These are phyloP conservation scores for Colletes latitarsis DNA, from an alignment of 1,140 invertebrate species.

Conservation along the genomic window DNA sequence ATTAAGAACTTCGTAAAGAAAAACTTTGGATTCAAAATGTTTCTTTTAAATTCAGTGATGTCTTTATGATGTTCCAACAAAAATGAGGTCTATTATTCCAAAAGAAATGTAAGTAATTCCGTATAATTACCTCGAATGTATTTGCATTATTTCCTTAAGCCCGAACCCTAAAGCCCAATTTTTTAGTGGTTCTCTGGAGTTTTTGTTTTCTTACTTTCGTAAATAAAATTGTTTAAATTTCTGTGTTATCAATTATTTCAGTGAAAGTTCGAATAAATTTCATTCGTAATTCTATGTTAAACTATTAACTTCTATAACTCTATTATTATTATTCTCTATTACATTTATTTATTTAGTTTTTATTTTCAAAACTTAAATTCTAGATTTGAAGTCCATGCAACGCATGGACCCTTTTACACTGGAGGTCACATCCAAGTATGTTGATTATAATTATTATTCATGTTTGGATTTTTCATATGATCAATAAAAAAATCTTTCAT, in stretches of 20 bases:
- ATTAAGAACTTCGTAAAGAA: too few relatives aligned
- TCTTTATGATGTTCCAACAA: neutral
- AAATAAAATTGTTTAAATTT: neutral
- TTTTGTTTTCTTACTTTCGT: too few relatives aligned
- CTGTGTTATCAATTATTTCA: too few relatives aligned
- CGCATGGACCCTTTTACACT: conserved; percentile 92
- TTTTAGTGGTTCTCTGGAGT: too few relatives aligned
- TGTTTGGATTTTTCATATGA: neutral
- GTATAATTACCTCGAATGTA: neutral
- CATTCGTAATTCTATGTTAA: too few relatives aligned
- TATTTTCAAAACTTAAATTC: conserved; percentile 66
- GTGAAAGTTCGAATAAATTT: too few relatives aligned
- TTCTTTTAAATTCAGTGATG: neutral
- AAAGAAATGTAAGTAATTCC: conserved; percentile 69
- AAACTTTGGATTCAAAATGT: neutral
- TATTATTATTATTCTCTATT: too few relatives aligned
- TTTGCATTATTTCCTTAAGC: too few relatives aligned
- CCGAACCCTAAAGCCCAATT: too few relatives aligned
- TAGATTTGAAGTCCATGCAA: conserved; percentile 89
- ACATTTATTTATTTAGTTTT: neutral
- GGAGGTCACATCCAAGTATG: conserved; percentile 88
- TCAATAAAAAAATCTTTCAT: conserved; percentile 28
- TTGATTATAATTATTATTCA: conserved; percentile 29
- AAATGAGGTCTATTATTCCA: conserved; percentile 57
- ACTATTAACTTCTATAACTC: too few relatives aligned